A percentile compares a stretch with the other conserved stretches of the same genome.
These are phyloP conservation scores for Beroe forskalii DNA, from an alignment of 37 sponge, comb jelly and placozoan species.

Conservation along the genomic window DNA sequence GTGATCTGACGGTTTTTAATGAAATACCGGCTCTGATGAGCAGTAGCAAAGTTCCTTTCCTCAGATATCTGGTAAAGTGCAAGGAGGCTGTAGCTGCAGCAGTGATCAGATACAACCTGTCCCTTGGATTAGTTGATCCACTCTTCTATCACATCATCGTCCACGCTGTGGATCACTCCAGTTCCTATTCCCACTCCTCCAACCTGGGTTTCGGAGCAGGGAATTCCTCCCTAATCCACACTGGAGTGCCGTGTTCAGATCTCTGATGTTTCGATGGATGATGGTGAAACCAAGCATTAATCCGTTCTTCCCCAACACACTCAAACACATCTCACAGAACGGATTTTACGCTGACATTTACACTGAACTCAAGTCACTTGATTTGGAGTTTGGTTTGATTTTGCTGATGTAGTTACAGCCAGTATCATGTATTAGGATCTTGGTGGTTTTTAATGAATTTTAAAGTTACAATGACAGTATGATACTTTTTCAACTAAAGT, in stretches of 20 bases:
- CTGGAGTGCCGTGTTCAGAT: neutral
- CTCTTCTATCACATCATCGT: conserved; percentile 10
- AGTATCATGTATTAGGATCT: conserved; percentile 20
- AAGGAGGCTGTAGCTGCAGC: neutral
- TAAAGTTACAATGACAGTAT: too few relatives aligned
- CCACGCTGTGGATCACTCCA: conserved; percentile 28
- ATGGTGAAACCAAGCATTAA: conserved; percentile 28
- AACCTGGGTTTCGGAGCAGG: neutral
- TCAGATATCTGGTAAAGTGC: conserved; percentile 17
- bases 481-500: too few relatives aligned
- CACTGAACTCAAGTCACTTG: neutral
- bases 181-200: neutral
- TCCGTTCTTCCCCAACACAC: neutral
- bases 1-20: neutral
- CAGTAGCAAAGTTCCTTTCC: neutral
- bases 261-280: neutral
- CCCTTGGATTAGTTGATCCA: neutral
- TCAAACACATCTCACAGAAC: neutral
- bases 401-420: conserved; percentile 7
- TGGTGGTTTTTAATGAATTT: neutral
- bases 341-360: neutral
- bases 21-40: neutral
- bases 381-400: neutral
- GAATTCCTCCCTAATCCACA: neutral
- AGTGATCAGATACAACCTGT: neutral